phyloP scores from a whole-genome alignment of 2,113 vertebrate species.

The Caretta caretta region DNA sequence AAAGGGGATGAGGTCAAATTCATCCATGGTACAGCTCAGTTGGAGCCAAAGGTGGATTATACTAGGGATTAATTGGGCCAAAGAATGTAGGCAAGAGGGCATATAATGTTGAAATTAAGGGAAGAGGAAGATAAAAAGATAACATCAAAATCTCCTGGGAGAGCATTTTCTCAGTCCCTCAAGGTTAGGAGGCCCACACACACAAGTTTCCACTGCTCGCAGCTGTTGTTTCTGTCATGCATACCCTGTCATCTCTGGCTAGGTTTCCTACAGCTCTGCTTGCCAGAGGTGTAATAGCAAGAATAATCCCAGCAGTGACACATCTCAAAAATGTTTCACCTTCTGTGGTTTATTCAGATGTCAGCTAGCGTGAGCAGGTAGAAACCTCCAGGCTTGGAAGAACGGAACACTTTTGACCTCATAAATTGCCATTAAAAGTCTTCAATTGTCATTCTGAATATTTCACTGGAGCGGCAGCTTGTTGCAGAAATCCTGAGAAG shows the following conservation, averaged over 20 bases:
- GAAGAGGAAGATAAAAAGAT: neutral
- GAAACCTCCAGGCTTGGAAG: neutral
- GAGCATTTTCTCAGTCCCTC: neutral
- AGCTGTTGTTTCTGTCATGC: neutral
- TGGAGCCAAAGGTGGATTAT: neutral
- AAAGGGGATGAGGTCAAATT: fast-evolving
- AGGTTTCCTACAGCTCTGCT: neutral
- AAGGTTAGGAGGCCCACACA: neutral
- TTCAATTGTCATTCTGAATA: neutral
- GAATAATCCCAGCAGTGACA: neutral
- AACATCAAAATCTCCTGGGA: neutral
- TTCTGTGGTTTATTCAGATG: neutral
- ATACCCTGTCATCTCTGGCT: neutral
- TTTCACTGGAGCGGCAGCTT: neutral
- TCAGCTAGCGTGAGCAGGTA: neutral
- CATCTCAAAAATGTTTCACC: neutral
- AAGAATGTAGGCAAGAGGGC: neutral
- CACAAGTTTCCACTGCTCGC: neutral
- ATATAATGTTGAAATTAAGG: neutral
- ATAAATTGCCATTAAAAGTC: neutral
- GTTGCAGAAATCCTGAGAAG: neutral
- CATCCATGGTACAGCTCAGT: neutral
- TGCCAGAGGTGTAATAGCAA: neutral
- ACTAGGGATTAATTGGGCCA: neutral
- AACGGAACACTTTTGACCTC: neutral